Evolutionary conservation across 2,888 invertebrate genomes (phyloP).

Genomic region (Drosophila buzzatii): DNA sequence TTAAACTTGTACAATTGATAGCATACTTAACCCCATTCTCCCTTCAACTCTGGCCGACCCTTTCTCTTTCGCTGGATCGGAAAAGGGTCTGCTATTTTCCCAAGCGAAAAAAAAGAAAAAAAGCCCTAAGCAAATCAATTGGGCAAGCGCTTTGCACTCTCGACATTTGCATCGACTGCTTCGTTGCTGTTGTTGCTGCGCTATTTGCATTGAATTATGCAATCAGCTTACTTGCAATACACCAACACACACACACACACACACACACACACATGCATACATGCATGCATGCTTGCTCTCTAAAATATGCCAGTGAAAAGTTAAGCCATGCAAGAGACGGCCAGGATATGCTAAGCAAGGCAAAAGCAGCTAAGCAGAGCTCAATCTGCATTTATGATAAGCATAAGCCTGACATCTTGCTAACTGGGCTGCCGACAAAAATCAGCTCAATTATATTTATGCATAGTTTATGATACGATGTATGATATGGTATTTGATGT

Average conservation of each 20-base stretch:
- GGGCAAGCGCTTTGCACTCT: conserved; percentile 42
- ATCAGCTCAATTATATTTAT: conserved; percentile 1
- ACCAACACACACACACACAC: conserved; percentile 31
- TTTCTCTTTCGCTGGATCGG: neutral
- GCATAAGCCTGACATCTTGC: conserved; percentile 10
- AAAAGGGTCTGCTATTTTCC: conserved; percentile 34
- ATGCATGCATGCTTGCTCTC: neutral
- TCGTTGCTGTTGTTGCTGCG: conserved; percentile 28
- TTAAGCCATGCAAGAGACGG: conserved; percentile 20
- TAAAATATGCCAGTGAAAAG: conserved; percentile 35
- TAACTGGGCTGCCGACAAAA: conserved; percentile 5
- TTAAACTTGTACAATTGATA: conserved; percentile 33
- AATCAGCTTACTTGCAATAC: conserved; percentile 40
- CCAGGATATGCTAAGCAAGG: conserved; percentile 51
- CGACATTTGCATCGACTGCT: conserved; percentile 59
- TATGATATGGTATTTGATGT: neutral
- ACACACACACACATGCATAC: neutral
- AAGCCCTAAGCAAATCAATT: conserved; percentile 57
- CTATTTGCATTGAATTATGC: conserved; percentile 61
- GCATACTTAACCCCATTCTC: conserved; percentile 46
- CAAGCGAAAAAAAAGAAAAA: conserved; percentile 23
- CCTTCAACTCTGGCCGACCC: neutral
- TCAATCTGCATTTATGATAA: conserved; percentile 33
- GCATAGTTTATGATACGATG: neutral
- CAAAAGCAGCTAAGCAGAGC: conserved; percentile 34